Base-by-base conservation (phyloP, 2,797 vertebrate species). In the Clarias fuscus region DNA sequence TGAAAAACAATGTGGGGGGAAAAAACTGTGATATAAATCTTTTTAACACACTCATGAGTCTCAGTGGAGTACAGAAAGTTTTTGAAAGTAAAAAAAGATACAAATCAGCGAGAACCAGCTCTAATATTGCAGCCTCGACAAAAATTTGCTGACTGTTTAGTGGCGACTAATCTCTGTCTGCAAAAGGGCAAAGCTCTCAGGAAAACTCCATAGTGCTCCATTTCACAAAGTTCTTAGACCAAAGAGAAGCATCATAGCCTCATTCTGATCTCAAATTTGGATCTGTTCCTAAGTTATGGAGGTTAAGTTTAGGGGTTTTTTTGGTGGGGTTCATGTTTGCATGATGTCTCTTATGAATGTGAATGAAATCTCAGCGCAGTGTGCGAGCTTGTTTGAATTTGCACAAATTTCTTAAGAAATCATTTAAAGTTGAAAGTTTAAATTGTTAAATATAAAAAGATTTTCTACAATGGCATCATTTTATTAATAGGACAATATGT, bases 161-260 rank as follows among this genome's bases (percentile, higher is more conserved):
- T 83, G 33, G 72, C 75, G 24, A 88, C 85, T 88, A 77, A 88
- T 89, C 85, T 89, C 80, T 88, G 89, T 87, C 89, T 88, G 75
- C 65, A 58, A 89, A 89, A 88, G 88, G 88, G 72, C 88, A 89
- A 65, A 64, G 53, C 83, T 83, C 62, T 48, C 22, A 61, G 67
- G 83, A 71, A 71, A 85, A 86, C 37, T 83, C 81, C 22, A 68
- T 30, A 61, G 30, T 86, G 61, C 40, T 79, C 87, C 79, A 88
- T 37, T 86, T 89, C 88, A 86, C 53, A 56, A 70, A 71, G 82
- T 85, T 79, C 18, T 11, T 64, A 84, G 58, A 58, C 77, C 62
- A 84, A 53, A n/a, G 78, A 84, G 40, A 84, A 77, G 79, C 70
- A 67, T 71, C 56, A 62, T 65, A 81, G 78, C 64, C 43, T 56